These are phyloP conservation scores for Pelusios castaneus DNA, from an alignment of 2,113 vertebrate genomes.

Conservation along the genomic window DNA sequence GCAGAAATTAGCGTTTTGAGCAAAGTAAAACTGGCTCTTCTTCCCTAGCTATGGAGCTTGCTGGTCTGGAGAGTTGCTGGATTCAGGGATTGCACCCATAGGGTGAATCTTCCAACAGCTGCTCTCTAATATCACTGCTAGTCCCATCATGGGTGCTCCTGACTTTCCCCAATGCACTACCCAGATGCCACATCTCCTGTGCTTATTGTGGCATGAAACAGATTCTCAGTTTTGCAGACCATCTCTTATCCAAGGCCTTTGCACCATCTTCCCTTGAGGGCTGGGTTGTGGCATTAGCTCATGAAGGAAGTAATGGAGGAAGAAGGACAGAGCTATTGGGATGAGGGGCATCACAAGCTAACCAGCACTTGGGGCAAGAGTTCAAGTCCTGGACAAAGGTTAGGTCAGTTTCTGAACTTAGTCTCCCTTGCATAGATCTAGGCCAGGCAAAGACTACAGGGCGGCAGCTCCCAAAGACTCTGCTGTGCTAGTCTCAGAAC, in stretches of 20 bases:
- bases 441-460: background rate
- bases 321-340: background rate
- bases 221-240: background rate
- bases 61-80: background rate
- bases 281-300: background rate
- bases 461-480: background rate
- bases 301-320: background rate
- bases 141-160: background rate
- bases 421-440: background rate
- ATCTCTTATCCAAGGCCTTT: background rate
- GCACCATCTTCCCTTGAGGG: background rate
- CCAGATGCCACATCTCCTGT: background rate
- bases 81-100: background rate
- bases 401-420: background rate
- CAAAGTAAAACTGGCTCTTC: background rate
- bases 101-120: background rate
- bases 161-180: background rate
- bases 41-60: background rate
- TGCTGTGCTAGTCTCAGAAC: rapidly evolving
- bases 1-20: background rate
- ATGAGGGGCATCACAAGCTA: background rate
- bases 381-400: background rate
- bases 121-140: background rate
- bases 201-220: background rate
- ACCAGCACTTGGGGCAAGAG: background rate